Evolutionary conservation across 2,888 invertebrate species (phyloP).

Genomic region (Uropetala carovei): DNA sequence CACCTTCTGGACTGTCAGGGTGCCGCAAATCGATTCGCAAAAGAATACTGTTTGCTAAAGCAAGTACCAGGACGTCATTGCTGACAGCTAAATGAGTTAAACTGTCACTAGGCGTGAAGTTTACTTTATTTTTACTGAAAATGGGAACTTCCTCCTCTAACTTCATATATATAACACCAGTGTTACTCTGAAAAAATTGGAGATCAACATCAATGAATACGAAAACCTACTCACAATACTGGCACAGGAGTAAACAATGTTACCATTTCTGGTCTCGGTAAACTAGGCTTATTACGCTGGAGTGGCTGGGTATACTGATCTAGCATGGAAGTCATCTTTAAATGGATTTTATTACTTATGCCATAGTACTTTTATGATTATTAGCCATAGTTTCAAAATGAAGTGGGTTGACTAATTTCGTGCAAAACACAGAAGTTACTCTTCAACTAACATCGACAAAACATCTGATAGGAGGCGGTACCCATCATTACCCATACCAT

Average conservation of each 20-base stretch:
- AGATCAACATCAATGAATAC: neutral
- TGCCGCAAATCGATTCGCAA: conserved; percentile 88
- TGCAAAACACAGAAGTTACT: neutral
- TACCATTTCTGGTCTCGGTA: conserved; percentile 43
- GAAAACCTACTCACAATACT: neutral
- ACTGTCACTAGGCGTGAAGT: conserved; percentile 86
- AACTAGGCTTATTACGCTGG: conserved; percentile 27
- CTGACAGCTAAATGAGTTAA: conserved; percentile 89
- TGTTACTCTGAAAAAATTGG: conserved; percentile 73
- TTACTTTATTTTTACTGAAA: conserved; percentile 90
- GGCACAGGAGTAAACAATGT: neutral
- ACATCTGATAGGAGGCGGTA: conserved; percentile 19
- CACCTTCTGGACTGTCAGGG: conserved; percentile 88
- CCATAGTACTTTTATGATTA: neutral
- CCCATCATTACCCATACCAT: neutral
- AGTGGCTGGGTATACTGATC: conserved; percentile 36
- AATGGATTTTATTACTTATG: neutral
- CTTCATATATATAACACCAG: conserved; percentile 79
- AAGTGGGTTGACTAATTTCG: no score
- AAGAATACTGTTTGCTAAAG: conserved; percentile 88
- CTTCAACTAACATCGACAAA: neutral
- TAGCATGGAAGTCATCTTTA: conserved; percentile 28
- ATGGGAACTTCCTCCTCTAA: conserved; percentile 88
- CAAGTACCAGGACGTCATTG: conserved; percentile 89
- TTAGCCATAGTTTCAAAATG: neutral